Base-by-base conservation (phyloP, 2,797 vertebrate species). In the Girardinus metallicus region DNA sequence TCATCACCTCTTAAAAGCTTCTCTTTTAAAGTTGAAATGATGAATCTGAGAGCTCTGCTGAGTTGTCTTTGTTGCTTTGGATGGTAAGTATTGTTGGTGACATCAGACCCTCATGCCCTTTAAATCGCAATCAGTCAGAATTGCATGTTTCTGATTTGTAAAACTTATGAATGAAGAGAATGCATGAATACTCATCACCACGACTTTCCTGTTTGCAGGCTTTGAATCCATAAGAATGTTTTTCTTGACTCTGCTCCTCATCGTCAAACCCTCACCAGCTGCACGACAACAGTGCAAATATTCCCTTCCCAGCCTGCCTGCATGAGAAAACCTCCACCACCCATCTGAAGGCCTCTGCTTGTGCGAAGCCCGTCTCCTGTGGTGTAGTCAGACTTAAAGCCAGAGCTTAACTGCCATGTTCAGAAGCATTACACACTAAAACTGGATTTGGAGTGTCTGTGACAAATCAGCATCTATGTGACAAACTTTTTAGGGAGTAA, bases 341-440 rank as follows among this genome's bases (percentile, higher is more conserved):
- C 49, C 51, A 9, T 83, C n/a, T 89, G 89, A 91, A 89, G 79
- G 77, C 60, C 80, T 9, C 34, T n/a, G 78, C 83, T 90, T 90
- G 82, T 85, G 80, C 80, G 90, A 93, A 93, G 89, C 90, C 71
- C 44, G 60, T 92, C 86, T 90, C 88, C 92, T 87, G 89, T 44
- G 77, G 92, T 73, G 86, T 77, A 84, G 79, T 82, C 86, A 79
- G 83, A 90, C 87, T 84, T 90, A 90, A 92, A 90, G 87, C 89
- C 87, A 87, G 87, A 87, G 91, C 87, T 91, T 89, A 89, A 85
- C 87, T 68, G 82, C 79, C 82, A 81, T 60, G 88, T 89, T 94
- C 84, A 88, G 81, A 88, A 34, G 81, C 66, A 94, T 95, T 94
- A 95, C 90, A 95, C 88, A 91, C 87, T 91, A 91, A 93, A 93